Conservation (phyloP, 2,113 vertebrate species). For the Aplodontia rufa region DNA sequence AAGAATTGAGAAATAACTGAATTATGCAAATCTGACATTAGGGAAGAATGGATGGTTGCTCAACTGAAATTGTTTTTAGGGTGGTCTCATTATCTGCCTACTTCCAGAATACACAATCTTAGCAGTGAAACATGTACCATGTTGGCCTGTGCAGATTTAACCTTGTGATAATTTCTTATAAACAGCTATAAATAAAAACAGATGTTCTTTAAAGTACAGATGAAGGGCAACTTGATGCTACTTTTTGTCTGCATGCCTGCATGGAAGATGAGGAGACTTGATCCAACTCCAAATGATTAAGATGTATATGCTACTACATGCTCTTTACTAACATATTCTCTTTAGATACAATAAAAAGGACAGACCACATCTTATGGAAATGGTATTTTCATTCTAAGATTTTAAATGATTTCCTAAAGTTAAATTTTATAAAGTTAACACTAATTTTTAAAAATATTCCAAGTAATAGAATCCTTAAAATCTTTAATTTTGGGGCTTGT, state of each 20-base stretch:
- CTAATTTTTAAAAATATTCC: neutral
- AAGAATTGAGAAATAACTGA: neutral
- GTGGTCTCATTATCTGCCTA: neutral
- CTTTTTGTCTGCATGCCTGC: neutral
- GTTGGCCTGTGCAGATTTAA: conserved; percentile 6
- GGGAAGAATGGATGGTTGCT: neutral
- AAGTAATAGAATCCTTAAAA: neutral
- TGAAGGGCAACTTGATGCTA: neutral
- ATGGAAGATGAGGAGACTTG: neutral
- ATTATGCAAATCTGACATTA: neutral
- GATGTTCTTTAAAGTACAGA: neutral
- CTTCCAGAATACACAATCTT: neutral
- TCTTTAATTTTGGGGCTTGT: neutral
- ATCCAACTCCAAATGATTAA: conserved; percentile 33
- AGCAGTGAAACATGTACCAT: neutral
- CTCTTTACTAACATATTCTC: neutral
- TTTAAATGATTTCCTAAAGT: conserved; percentile 15
- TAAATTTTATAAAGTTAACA: neutral
- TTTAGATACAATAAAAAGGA: neutral
- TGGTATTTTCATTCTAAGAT: neutral
- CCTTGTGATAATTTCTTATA: conserved; percentile 36
- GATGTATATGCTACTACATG: neutral
- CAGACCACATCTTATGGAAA: neutral
- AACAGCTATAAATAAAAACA: neutral
- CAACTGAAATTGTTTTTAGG: neutral